Evolutionary conservation across 2,797 vertebrate genomes (phyloP), one percentile per base, ranked within the genome.

Genomic region (Chlorospingus semifuscus): DNA sequence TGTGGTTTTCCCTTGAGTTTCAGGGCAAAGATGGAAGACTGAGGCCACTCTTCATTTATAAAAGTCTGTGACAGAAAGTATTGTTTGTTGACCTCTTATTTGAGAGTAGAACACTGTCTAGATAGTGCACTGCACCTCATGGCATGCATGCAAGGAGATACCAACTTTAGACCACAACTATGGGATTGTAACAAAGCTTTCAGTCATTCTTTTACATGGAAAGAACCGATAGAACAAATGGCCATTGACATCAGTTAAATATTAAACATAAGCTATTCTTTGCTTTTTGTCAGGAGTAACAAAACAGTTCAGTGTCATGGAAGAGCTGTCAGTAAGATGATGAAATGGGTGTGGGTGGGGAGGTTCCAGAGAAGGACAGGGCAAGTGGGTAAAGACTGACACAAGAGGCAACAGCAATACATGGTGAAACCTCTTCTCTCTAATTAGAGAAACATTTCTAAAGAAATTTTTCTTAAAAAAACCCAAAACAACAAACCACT

Each of bases 301-400:
- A 76, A 71, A 87, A 87, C 42, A 36, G 53, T 34, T 96, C 39
- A 80, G 34, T 90, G 80, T 82, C 79, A 88, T 76, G 74, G 70
- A 91, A 79, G 59, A 23, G 47, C 65, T 81, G 46, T 60, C 80
- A 81, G 64, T 26, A 56, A 86, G 59, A 49, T 75, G 70, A 83
- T 79, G 87, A 94, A 95, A 95, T 70, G 34, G 41, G 29, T 57
- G 85, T 96, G 95, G 87, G 93, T 94, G 94, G 95, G 91, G 87
- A 93, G 66, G 83, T 90, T 97, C 77, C 91, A 90, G 76, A 90
- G 78, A 61, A 89, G 50, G 77, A 86, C 4, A 4, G 49, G 36
- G 22, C 49, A 82, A 86, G 41, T 39, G 55, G 42, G 52, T 74
- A 63, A 91, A 76, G 76, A 76, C 1, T 83, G 87, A 52, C 60